Evolutionary conservation across 2,113 vertebrate species (phyloP).

Genomic region (Dipodomys stephensi): DNA sequence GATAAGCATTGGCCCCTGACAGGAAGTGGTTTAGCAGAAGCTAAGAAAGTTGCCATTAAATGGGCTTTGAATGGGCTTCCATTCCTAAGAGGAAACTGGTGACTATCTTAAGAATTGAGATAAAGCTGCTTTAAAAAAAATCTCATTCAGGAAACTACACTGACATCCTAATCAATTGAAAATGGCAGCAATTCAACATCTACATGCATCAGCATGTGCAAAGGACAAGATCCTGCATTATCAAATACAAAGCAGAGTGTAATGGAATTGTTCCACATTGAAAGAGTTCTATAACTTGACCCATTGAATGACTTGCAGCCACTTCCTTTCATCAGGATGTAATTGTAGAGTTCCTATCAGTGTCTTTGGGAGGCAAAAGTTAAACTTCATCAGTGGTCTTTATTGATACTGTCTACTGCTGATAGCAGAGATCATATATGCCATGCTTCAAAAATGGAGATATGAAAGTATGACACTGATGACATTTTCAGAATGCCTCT

Average conservation of each 20-base stretch:
- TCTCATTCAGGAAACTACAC: background rate
- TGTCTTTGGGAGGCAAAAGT: constrained; percentile 7
- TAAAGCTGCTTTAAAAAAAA: constrained; percentile 36
- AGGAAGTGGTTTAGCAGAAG: constrained; percentile 22
- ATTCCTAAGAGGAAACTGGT: constrained; percentile 25
- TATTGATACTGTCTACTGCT: background rate
- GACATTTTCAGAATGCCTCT: background rate
- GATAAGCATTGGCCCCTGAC: background rate
- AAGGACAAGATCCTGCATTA: background rate
- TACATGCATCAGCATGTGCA: background rate
- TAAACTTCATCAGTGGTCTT: constrained; percentile 9
- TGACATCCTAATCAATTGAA: background rate
- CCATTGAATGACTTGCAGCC: background rate
- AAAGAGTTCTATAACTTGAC: background rate
- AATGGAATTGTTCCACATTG: background rate
- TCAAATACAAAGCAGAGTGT: background rate
- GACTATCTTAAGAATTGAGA: constrained; percentile 18
- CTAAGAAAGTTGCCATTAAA: background rate
- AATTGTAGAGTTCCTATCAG: constrained; percentile 7
- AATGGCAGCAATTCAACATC: background rate
- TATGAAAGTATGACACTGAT: background rate
- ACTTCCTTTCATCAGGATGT: background rate
- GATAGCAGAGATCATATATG: background rate
- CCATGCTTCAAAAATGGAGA: background rate
- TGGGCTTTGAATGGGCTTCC: constrained; percentile 25